Conservation (phyloP, 2,797 vertebrate genomes). For the Mastacembelus armatus region DNA sequence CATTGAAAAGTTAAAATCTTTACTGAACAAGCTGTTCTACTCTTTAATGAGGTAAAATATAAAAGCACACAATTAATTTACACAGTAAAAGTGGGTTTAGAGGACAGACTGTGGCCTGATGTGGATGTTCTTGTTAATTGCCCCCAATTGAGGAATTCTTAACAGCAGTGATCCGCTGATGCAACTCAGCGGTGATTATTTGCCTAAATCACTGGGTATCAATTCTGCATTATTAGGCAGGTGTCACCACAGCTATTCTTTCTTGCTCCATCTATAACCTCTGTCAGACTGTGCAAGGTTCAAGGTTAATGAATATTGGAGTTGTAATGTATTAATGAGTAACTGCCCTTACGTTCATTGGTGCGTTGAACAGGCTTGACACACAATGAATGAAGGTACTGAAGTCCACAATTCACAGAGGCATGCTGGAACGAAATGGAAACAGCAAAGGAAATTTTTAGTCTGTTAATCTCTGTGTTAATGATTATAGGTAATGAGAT, state of each 20-base stretch:
- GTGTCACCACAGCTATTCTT: constrained; percentile 1
- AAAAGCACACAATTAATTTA: constrained; percentile 12
- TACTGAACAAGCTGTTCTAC: not conserved
- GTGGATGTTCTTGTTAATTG: constrained; percentile 23
- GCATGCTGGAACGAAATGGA: constrained; percentile 31
- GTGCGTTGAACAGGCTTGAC: constrained; percentile 36
- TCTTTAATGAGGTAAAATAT: constrained; percentile 13
- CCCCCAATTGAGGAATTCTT: constrained; percentile 10
- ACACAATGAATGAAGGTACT: constrained; percentile 45
- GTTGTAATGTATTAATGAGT: constrained; percentile 74
- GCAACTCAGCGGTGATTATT: not conserved
- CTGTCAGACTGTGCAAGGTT: constrained; percentile 55
- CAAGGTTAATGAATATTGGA: constrained; percentile 74
- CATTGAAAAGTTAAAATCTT: not conserved
- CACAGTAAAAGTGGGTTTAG: constrained; percentile 31
- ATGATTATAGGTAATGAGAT: constrained; percentile 61
- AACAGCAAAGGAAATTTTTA: constrained; percentile 43
- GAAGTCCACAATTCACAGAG: constrained; percentile 37
- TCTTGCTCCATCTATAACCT: constrained; percentile 38
- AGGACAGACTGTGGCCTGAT: constrained; percentile 9
- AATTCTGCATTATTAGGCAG: constrained; percentile 26
- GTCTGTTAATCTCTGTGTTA: constrained; percentile 64
- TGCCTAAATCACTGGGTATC: constrained; percentile 14
- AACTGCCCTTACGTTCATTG: constrained; percentile 64
- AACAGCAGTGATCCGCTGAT: constrained; percentile 22